Base-by-base conservation (phyloP, 2,113 vertebrate species). In the Saccopteryx leptura region DNA sequence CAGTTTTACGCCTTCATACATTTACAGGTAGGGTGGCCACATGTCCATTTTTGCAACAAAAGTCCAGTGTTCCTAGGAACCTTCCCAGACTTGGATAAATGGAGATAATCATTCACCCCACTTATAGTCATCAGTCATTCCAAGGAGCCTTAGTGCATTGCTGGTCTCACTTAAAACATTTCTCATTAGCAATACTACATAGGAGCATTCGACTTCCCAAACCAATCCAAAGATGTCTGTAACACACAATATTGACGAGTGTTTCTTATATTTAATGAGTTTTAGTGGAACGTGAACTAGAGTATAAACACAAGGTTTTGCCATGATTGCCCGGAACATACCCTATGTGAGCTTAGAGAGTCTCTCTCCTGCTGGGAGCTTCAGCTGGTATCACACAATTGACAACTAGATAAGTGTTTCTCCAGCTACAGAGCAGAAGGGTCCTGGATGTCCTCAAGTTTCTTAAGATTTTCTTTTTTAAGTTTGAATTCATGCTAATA, bases 231-330 rank as follows among this genome's bases (percentile, higher is more conserved):
- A 18, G 18, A 52, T 3, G 19, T n/a, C 60, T 33, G 0, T 0
- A 1, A 14, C 14, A 19, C n/a, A 26, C 31, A 14, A 18, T 0
- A 10, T 0, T 13, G 21, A 85, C 21, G 11, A 31, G 1, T 2
- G 3, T 21, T 75, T 24, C 48, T 63, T 24, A 21, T 1, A 9
- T 46, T 39, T 61, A 7, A 13, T 10, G 52, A 65, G 23, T 9
- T n/a, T 26, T 48, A 8, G 9, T 4, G 24, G 90, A 50, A 19
- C 17, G 31, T 68, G 21, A 7, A 1, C 28, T 39, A 7, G 4
- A 48, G 31, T 2, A 58, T 39, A 54, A 52, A 11, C 71, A 13
- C 1, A 1, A 23, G 90, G 4, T 4, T 1, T 3, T 5, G 50
- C 11, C 31, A 14, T 33, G 4, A 1, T 10, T 9, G 7, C 65